phyloP scores from a whole-genome alignment of 2,888 invertebrate species.

The Drosophila anceps region DNA sequence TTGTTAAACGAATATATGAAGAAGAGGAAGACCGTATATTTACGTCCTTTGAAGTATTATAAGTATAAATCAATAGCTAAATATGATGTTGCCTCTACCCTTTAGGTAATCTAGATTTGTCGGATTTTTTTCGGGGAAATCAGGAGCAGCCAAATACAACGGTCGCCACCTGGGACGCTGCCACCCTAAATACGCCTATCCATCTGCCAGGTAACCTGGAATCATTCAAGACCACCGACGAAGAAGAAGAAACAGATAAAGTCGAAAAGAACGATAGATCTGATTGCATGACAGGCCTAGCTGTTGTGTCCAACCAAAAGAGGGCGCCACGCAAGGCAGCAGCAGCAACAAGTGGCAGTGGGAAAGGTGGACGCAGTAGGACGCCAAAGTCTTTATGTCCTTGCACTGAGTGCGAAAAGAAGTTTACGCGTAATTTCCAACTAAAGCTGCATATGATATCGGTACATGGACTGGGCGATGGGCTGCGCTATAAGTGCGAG shows the following conservation, averaged over 20 bases:
- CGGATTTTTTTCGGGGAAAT: conserved; percentile 29
- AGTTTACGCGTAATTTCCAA: conserved; percentile 82
- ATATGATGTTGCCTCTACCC: background rate
- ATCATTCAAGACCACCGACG: conserved; percentile 10
- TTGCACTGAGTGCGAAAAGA: conserved; percentile 78
- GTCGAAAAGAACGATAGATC: background rate
- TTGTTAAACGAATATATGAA: no score
- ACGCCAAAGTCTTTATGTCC: conserved; percentile 60
- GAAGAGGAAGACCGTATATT: no score
- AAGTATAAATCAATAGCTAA: background rate
- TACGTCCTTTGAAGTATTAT: background rate
- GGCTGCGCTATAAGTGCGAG: conserved; percentile 71
- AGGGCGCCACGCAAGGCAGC: conserved; percentile 5
- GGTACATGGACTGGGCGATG: conserved; percentile 78
- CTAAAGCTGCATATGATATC: conserved; percentile 77
- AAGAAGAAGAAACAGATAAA: background rate
- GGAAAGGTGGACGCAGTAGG: background rate
- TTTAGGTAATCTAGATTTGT: conserved; percentile 51
- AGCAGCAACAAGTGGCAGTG: background rate
- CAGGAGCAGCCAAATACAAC: conserved; percentile 9
- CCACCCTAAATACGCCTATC: conserved; percentile 60
- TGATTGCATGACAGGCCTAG: background rate
- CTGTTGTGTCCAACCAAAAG: conserved; percentile 23
- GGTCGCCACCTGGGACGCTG: conserved; percentile 30
- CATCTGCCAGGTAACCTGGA: conserved; percentile 57